Evolutionary conservation across 2,797 vertebrate genomes (phyloP).

Genomic region (Rhadinocentrus ornatus): DNA sequence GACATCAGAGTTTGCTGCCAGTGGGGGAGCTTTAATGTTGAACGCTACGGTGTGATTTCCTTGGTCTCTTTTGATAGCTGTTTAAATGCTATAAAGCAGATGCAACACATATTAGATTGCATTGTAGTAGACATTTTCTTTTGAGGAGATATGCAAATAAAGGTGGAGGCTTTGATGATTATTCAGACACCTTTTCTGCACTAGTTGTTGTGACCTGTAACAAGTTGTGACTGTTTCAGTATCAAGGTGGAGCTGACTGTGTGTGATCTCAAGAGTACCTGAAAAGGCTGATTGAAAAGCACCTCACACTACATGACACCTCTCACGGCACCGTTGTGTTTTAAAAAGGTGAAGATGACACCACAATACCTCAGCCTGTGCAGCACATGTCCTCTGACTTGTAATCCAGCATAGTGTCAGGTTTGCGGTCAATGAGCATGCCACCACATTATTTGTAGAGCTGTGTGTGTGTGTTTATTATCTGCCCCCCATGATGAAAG

Average conservation of each 20-base stretch:
- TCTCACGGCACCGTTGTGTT: conserved; percentile 15
- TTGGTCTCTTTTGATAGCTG: not conserved
- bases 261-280: conserved; percentile 15
- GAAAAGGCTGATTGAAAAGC: conserved; percentile 24
- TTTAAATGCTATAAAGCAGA: conserved; percentile 3
- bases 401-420: conserved; percentile 3
- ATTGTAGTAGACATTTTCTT: not conserved
- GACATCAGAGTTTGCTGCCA: not conserved
- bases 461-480: not conserved
- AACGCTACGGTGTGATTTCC: not conserved
- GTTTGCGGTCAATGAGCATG: conserved; percentile 7
- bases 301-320: conserved; percentile 4
- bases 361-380: conserved; percentile 9
- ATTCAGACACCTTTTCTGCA: not conserved
- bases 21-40: not conserved
- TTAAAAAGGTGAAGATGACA: conserved; percentile 38
- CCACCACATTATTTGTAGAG: not conserved
- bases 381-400: conserved; percentile 38
- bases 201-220: conserved; percentile 18
- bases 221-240: conserved; percentile 19
- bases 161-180: conserved; percentile 8
- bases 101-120: not conserved
- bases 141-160: conserved; percentile 22
- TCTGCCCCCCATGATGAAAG: not conserved
- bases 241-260: not conserved